These are phyloP conservation scores for Premnoplex brunnescens DNA, from an alignment of 2,797 vertebrate species.

Conservation along the genomic window DNA sequence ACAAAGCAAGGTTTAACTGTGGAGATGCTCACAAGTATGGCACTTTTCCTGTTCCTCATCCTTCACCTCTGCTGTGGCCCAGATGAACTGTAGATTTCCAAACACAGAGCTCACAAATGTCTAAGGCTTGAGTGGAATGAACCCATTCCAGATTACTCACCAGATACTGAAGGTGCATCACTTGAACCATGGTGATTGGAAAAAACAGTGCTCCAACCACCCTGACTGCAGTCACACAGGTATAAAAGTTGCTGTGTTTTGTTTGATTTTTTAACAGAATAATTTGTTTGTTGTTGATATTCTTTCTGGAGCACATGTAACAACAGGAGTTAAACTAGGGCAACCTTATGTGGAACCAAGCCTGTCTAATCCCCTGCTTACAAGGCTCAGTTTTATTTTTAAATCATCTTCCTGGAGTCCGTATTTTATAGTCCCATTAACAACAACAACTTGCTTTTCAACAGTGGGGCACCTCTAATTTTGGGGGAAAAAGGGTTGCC, in stretches of 20 bases:
- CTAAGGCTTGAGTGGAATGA: background rate
- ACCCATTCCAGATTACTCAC: background rate
- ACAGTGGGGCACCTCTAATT: rapidly evolving
- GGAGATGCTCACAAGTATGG: background rate
- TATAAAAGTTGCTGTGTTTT: background rate
- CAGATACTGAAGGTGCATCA: background rate
- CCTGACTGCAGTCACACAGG: background rate
- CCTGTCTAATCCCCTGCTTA: background rate
- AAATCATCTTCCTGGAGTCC: background rate
- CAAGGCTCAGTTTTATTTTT: background rate
- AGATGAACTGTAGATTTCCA: background rate
- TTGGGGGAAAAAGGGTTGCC: background rate
- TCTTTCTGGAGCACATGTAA: background rate
- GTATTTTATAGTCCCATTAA: background rate
- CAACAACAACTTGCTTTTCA: background rate
- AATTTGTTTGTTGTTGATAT: background rate
- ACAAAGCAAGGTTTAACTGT: background rate
- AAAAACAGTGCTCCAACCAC: background rate
- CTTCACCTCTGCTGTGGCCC: background rate
- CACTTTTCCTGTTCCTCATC: background rate
- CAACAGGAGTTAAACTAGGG: background rate
- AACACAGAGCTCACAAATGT: background rate
- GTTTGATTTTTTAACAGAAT: background rate
- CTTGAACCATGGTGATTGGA: rapidly evolving
- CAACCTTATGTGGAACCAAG: background rate